Percentiles rank a stretch among this genome's conserved stretches.
Conservation (phyloP, 35 echinoderm and acorn worm species). For the Heliocidaris erythrogramma region DNA sequence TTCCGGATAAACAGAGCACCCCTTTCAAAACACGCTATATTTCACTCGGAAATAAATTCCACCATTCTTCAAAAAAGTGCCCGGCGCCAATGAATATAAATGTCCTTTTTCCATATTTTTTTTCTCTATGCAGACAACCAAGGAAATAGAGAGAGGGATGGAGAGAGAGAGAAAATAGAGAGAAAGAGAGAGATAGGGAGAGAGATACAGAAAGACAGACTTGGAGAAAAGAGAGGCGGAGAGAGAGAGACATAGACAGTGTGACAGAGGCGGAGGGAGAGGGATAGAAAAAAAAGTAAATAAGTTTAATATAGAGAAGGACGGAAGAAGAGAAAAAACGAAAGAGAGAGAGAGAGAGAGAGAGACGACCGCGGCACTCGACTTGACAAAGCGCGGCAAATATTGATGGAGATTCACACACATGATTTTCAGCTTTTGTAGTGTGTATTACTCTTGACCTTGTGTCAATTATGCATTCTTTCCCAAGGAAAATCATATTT, state of each 20-base stretch:
- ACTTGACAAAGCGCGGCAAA: neutral
- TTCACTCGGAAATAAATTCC: neutral
- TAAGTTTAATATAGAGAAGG: neutral
- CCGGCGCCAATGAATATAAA: neutral
- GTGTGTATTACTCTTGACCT: neutral
- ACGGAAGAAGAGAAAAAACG: neutral
- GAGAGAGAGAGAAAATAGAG: neutral
- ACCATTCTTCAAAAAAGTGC: neutral
- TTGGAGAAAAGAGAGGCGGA: neutral
- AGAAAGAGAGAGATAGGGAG: neutral
- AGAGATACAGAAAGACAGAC: neutral
- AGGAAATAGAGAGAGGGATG: neutral
- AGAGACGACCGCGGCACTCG: neutral
- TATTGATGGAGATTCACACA: neutral
- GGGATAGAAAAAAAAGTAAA: neutral
- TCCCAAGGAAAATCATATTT: neutral
- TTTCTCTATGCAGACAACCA: neutral
- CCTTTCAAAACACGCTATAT: neutral
- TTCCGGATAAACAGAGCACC: slow-evolving; percentile 8
- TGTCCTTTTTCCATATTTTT: neutral
- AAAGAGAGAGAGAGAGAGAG: neutral
- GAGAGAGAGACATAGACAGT: neutral
- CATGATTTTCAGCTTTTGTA: neutral
- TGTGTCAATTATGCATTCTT: neutral
- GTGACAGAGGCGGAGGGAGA: neutral